Conservation (phyloP, 2,888 invertebrate genomes). For the Drosophila niveifrons region DNA sequence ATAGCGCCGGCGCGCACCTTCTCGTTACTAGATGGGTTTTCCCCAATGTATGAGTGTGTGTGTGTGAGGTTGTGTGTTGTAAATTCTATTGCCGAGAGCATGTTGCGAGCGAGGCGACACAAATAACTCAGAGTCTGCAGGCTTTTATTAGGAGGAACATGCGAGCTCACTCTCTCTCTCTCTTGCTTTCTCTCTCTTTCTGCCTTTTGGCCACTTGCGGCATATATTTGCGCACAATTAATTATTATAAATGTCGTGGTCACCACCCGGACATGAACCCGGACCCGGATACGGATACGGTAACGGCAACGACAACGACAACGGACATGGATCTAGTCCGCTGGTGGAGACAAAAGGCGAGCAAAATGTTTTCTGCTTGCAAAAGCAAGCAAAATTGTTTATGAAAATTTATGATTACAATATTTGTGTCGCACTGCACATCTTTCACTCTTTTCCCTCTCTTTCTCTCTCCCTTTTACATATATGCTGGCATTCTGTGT, state of each 20-base stretch:
- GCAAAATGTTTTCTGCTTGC: conserved; percentile 59
- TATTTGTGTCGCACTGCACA: conserved; percentile 79
- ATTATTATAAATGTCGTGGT: conserved; percentile 84
- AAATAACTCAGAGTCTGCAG: conserved; percentile 77
- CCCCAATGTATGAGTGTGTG: not conserved
- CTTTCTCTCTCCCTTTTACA: not conserved
- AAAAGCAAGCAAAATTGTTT: conserved; percentile 74
- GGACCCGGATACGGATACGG: conserved; percentile 12
- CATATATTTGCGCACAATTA: conserved; percentile 84
- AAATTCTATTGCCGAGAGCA: conserved; percentile 74
- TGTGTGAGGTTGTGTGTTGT: conserved; percentile 45
- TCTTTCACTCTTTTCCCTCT: conserved; percentile 43
- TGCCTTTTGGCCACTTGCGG: conserved; percentile 76
- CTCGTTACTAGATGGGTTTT: too few relatives aligned
- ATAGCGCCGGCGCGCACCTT: conserved; percentile 69
- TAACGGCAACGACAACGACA: conserved; percentile 10
- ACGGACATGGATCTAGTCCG: conserved; percentile 43
- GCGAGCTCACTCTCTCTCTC: conserved; percentile 1
- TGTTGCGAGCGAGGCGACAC: conserved; percentile 60
- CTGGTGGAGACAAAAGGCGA: conserved; percentile 38
- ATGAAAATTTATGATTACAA: conserved; percentile 82
- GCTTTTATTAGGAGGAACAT: conserved; percentile 54
- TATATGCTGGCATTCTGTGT: not conserved
- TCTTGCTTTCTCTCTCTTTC: not conserved
- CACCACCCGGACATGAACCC: conserved; percentile 45